Conservation (phyloP, 2,888 invertebrate genomes). For the Dugesia japonica region DNA sequence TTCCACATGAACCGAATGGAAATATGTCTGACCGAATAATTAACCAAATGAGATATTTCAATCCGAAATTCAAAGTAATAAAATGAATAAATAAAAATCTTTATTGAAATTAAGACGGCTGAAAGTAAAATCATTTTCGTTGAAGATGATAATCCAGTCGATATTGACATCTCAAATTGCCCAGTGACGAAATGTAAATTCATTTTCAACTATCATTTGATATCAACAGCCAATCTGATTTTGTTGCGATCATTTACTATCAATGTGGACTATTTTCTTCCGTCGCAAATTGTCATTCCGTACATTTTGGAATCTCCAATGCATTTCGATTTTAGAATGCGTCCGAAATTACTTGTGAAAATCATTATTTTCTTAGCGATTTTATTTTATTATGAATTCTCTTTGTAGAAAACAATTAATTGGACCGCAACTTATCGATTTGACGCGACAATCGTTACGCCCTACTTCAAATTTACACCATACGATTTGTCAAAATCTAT, state of each 20-base stretch:
- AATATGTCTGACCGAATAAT: no score
- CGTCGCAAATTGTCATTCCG: constrained; percentile 2
- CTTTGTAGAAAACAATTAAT: no score
- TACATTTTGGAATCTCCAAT: not conserved
- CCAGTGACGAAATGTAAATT: not conserved
- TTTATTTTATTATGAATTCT: no score
- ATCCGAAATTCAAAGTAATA: no score
- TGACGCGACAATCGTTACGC: constrained; percentile 84
- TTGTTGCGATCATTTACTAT: not conserved
- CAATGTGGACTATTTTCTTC: not conserved
- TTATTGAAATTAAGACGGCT: not conserved
- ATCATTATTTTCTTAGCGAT: no score
- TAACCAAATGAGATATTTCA: no score
- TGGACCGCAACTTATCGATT: constrained; percentile 89
- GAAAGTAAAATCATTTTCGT: not conserved
- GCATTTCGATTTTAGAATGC: not conserved
- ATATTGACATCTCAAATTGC: not conserved
- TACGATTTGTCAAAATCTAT: constrained; percentile 51
- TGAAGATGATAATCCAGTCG: not conserved
- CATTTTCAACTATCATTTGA: not conserved
- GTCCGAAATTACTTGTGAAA: no score
- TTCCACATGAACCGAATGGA: no score
- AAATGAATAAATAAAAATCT: no score
- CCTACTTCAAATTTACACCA: constrained; percentile 81
- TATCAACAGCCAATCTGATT: not conserved